phyloP scores from a whole-genome alignment of 2,113 vertebrate species.

The Recurvirostra avosetta region DNA sequence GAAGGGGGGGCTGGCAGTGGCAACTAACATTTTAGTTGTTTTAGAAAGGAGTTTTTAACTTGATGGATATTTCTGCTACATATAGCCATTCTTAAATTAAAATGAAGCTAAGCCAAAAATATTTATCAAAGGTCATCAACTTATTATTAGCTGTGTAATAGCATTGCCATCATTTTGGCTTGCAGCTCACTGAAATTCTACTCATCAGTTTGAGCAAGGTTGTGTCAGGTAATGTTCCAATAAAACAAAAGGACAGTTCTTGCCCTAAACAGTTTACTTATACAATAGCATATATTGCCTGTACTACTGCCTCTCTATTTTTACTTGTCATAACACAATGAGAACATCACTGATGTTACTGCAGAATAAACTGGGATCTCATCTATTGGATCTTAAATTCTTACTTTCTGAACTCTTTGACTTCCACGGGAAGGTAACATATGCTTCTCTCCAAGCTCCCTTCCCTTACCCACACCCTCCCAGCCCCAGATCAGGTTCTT shows the following conservation, averaged over 20 bases:
- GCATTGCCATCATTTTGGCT: not conserved
- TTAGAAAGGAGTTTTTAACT: not conserved
- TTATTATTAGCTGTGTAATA: constrained; percentile 23
- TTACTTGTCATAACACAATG: not conserved
- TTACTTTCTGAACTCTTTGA: not conserved
- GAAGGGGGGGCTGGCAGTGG: not conserved
- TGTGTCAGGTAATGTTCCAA: constrained; percentile 41
- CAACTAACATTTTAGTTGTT: not conserved
- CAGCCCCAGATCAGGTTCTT: not conserved
- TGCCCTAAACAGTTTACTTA: constrained; percentile 43
- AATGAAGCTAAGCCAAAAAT: constrained; percentile 40
- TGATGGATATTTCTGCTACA: constrained; percentile 6
- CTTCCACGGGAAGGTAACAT: not conserved
- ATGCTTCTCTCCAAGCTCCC: not conserved
- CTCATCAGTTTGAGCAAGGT: constrained; percentile 17
- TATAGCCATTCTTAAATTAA: constrained; percentile 25
- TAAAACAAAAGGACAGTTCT: constrained; percentile 54
- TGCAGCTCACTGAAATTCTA: not conserved
- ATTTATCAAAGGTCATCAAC: constrained; percentile 42
- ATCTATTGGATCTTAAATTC: not conserved
- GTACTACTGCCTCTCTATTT: constrained; percentile 25
- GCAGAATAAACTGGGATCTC: not conserved
- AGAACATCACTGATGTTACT: not conserved
- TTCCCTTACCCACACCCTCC: not conserved
- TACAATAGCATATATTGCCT: constrained; percentile 14